Evolutionary conservation across 2,888 invertebrate genomes (phyloP).

Genomic region (Chloroclysta siterata): DNA sequence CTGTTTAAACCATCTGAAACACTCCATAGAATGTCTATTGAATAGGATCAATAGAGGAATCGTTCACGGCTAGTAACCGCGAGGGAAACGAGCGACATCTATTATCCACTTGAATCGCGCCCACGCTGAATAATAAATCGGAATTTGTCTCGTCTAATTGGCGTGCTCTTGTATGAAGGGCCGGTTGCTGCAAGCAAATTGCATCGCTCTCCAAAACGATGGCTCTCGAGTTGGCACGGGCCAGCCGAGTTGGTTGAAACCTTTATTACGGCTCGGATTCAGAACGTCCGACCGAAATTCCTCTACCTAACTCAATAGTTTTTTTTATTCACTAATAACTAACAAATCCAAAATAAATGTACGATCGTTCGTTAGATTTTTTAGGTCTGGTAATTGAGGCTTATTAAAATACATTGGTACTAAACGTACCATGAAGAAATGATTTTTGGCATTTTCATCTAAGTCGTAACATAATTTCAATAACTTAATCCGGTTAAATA

Average conservation of each 20-base stretch:
- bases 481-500: too few species aligned
- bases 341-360: too few species aligned
- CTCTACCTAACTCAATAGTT: too few species aligned
- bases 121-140: conserved; percentile 71
- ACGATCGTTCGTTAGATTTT: too few species aligned
- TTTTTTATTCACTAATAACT: too few species aligned
- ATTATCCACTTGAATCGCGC: conserved; percentile 65
- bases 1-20: not conserved
- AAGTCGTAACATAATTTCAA: too few species aligned
- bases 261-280: conserved; percentile 52
- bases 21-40: not conserved
- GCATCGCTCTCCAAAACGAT: conserved; percentile 64
- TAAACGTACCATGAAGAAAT: too few species aligned
- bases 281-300: not conserved
- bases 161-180: conserved; percentile 64
- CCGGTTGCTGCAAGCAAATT: conserved; percentile 70
- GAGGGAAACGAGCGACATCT: conserved; percentile 54
- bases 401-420: too few species aligned
- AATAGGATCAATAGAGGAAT: conserved; percentile 46
- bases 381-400: too few species aligned
- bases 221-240: conserved; percentile 54
- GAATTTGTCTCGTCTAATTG: conserved; percentile 77
- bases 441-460: too few species aligned
- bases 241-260: conserved; percentile 65
- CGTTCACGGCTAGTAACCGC: conserved; percentile 48